phyloP scores from a whole-genome alignment of 2,888 invertebrate species.

The Lasioglossum malachurum region DNA sequence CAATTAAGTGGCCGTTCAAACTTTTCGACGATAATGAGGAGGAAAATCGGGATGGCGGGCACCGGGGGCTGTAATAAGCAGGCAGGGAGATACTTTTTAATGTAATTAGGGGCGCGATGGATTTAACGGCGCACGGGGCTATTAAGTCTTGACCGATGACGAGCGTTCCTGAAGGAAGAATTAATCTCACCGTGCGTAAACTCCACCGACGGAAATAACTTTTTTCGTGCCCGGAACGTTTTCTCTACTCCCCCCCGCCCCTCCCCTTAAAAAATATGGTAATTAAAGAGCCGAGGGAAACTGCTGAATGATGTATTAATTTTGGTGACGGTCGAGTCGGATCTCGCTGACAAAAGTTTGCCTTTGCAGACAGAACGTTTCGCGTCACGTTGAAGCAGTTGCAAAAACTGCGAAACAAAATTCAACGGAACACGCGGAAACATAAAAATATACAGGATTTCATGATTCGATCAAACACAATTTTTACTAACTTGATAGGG shows the following conservation, averaged over 20 bases:
- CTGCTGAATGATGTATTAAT: conserved; percentile 2
- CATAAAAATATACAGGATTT: neutral
- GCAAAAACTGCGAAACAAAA: neutral
- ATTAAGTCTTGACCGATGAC: conserved; percentile 31
- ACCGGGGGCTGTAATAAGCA: conserved; percentile 42
- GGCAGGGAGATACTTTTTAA: conserved; percentile 37
- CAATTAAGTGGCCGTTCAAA: conserved; percentile 54
- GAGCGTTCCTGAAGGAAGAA: conserved; percentile 17
- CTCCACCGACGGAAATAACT: neutral
- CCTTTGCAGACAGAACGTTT: neutral
- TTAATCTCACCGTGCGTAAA: conserved; percentile 25
- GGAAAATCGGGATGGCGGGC: conserved; percentile 30
- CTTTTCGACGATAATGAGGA: conserved; percentile 54
- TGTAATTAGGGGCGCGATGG: conserved; percentile 44
- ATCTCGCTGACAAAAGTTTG: neutral
- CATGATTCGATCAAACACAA: neutral
- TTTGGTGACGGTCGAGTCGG: neutral
- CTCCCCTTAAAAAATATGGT: neutral
- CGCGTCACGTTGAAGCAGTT: neutral
- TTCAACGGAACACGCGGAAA: neutral
- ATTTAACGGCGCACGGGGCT: conserved; percentile 27
- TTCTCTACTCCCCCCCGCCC: too few species aligned
- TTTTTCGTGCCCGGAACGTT: neutral
- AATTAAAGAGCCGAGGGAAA: neutral
- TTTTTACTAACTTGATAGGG: neutral